A percentile compares a stretch with the other conserved stretches of the same genome.
Evolutionary conservation across 2,888 invertebrate species (phyloP).

Genomic region (Agrochola circellaris): DNA sequence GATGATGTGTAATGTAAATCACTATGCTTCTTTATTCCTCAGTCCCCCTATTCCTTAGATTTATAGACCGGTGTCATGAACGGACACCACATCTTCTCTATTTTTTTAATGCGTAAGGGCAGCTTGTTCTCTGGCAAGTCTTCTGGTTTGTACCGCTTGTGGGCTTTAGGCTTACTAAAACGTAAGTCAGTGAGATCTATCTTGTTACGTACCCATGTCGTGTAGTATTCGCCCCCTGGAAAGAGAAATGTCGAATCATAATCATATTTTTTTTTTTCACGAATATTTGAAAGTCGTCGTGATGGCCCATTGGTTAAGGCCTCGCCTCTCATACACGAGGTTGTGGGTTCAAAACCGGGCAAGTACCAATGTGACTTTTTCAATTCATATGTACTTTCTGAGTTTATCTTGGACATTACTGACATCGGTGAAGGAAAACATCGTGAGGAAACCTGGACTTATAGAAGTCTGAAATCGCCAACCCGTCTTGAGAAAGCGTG

Average conservation of each 20-base stretch:
- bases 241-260: background rate
- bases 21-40: background rate
- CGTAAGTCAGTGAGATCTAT: constrained; percentile 69
- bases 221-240: constrained; percentile 73
- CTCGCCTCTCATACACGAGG: too few relatives aligned
- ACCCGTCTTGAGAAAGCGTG: too few relatives aligned
- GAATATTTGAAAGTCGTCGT: background rate
- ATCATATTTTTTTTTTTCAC: background rate
- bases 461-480: too few relatives aligned
- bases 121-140: constrained; percentile 68
- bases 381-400: too few relatives aligned
- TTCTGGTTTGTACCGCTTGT: constrained; percentile 58
- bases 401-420: too few relatives aligned
- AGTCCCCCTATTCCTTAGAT: background rate
- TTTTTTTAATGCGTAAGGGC: constrained; percentile 64
- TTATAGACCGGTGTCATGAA: constrained; percentile 76
- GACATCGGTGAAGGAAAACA: too few relatives aligned
- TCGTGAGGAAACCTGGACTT: too few relatives aligned
- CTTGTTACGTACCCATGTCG: constrained; percentile 71
- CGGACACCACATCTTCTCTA: constrained; percentile 85
- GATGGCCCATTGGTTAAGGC: too few relatives aligned
- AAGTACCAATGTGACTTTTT: too few relatives aligned
- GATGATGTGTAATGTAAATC: background rate
- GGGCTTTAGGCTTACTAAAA: constrained; percentile 74
- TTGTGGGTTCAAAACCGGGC: too few relatives aligned